A percentile compares a stretch with the other conserved stretches of the same genome.
These are phyloP conservation scores for Papilio polyxenes DNA, from an alignment of 1,140 invertebrate species.

Conservation along the genomic window DNA sequence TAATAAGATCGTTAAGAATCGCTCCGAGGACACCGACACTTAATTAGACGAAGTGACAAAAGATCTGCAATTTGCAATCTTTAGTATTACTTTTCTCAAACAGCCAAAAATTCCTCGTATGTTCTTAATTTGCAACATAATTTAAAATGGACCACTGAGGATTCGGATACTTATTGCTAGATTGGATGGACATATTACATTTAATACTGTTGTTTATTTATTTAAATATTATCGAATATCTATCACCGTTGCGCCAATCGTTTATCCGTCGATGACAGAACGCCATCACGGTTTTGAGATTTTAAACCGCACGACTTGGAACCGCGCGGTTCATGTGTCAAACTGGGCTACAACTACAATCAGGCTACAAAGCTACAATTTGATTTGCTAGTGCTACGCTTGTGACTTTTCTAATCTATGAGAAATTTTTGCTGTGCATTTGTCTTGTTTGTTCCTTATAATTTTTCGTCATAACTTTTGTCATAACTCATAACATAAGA, in stretches of 20 bases:
- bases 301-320: background rate
- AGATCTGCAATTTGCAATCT: background rate
- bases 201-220: too few relatives aligned
- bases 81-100: background rate
- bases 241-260: too few relatives aligned
- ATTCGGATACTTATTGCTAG: too few relatives aligned
- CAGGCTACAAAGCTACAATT: background rate
- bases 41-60: background rate
- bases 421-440: conserved; percentile 45
- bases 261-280: too few relatives aligned
- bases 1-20: too few relatives aligned
- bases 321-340: too few relatives aligned
- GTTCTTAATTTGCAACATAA: too few relatives aligned
- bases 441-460: conserved; percentile 53
- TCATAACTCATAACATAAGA: conserved; percentile 36
- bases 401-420: conserved; percentile 38
- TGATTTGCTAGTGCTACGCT: background rate
- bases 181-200: too few relatives aligned
- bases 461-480: conserved; percentile 40
- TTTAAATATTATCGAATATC: too few relatives aligned
- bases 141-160: background rate
- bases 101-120: background rate
- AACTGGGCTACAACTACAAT: too few relatives aligned
- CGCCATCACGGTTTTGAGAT: too few relatives aligned
- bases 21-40: too few relatives aligned